Base-by-base conservation (phyloP, 2,113 vertebrate species). In the Pelmatolapia mariae region DNA sequence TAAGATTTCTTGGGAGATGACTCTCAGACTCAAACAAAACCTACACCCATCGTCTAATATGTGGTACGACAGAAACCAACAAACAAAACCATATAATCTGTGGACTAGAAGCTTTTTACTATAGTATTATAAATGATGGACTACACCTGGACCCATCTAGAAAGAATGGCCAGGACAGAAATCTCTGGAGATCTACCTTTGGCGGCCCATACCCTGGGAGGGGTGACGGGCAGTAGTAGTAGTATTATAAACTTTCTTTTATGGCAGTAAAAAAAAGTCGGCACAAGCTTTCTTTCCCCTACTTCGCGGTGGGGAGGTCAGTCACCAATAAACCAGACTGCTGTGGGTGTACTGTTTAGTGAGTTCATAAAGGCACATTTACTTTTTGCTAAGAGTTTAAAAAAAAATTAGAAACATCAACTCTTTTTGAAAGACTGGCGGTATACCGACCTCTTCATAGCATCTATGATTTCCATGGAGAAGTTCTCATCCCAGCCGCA, bases 401-500 rank as follows among this genome's bases (percentile, higher is more conserved):
- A 1, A 12, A 10, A 16, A 22, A 43, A 26, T 26, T 6, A 10
- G 10, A 50, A 18, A 50, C 7, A 78, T 78, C 6, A 78, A 2
- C 26, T 50, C 7, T n/a, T 50, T 76, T 12, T 31, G 6, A 31
- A 50, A 80, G 5, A 26, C 16, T 5, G 11, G 38, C 9, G 6
- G 4, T 10, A 8, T 24, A 82, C 8, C 18, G 56, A 97, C 99
- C 98, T 97, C 93, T 98, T 99, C 91, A 99, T 97, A 7, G 98
- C 97, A 93, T 99, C 99, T 66, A 99, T 99, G 82, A 99, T 98
- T 82, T 99, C 99, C 97, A 99, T 97, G 15, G 98, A 99, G 94
- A 99, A 99, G 93, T 97, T 98, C 87, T 99, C 99, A 93, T 99
- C 99, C 98, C 99, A 99, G 86, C 99, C 99, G 91, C 99, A 99